Conservation (phyloP, 2,113 vertebrate genomes). For the Microcebus lehilahytsara region DNA sequence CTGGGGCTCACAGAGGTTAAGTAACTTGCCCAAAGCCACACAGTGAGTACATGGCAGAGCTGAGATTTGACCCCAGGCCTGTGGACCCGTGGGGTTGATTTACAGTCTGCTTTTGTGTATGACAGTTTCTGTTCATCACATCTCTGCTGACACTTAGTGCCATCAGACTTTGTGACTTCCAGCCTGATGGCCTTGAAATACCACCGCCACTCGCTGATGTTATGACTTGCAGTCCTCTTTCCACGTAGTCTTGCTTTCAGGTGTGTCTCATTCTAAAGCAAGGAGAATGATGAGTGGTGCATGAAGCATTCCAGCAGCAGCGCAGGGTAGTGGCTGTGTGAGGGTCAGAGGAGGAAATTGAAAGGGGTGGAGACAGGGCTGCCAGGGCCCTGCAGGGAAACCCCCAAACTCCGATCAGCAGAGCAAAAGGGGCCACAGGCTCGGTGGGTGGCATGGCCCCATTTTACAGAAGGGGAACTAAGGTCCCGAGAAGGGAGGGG, state of each 20-base stretch:
- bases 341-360: not conserved
- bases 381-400: not conserved
- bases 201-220: not conserved
- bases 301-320: not conserved
- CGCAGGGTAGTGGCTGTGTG: not conserved
- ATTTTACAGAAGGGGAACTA: not conserved
- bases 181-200: not conserved
- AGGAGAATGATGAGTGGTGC: too few relatives aligned
- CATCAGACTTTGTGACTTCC: too few relatives aligned
- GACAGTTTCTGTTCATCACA: not conserved
- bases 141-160: not conserved
- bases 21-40: not conserved
- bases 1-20: not conserved
- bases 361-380: not conserved
- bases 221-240: not conserved
- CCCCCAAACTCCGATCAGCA: not conserved
- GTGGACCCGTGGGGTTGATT: not conserved
- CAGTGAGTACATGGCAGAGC: not conserved
- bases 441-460: not conserved
- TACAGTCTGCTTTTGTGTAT: too few relatives aligned
- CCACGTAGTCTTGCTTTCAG: not conserved
- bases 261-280: not conserved
- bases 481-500: not conserved
- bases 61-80: not conserved
- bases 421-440: not conserved